These are phyloP conservation scores for Notoglanidium macrostoma DNA, from an alignment of 2,797 vertebrate species.

Conservation along the genomic window DNA sequence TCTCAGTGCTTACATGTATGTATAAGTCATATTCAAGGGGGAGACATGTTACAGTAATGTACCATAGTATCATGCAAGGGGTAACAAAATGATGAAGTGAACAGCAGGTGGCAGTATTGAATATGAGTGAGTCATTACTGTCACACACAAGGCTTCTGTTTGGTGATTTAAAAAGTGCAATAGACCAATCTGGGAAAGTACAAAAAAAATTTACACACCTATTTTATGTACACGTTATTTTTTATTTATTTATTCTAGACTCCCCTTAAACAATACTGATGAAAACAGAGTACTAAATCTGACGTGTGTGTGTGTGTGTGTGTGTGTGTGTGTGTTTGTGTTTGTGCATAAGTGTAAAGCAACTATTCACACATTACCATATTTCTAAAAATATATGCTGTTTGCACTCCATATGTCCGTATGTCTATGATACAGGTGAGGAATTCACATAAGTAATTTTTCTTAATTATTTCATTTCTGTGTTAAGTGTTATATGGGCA, in stretches of 20 bases:
- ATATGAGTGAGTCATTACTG: not conserved
- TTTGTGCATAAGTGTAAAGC: no score
- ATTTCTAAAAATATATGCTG: no score
- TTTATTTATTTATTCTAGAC: not conserved
- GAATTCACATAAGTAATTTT: not conserved
- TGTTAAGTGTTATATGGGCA: not conserved
- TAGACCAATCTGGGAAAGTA: not conserved
- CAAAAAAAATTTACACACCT: not conserved
- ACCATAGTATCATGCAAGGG: not conserved
- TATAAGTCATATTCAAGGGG: no score
- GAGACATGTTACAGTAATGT: not conserved
- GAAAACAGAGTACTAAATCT: not conserved
- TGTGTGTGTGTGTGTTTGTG: no score
- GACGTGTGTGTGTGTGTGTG: not conserved
- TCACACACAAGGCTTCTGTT: not conserved
- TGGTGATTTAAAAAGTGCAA: not conserved
- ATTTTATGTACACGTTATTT: not conserved
- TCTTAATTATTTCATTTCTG: not conserved
- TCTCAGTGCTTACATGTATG: not conserved
- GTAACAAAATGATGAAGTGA: not conserved
- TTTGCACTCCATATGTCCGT: not conserved
- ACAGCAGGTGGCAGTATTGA: conserved; percentile 1
- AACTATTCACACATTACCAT: no score
- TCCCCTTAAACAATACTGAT: not conserved
- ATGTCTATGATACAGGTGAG: not conserved